These are phyloP conservation scores for Remorina albescens DNA, from an alignment of 2,797 vertebrate genomes.

Conservation along the genomic window DNA sequence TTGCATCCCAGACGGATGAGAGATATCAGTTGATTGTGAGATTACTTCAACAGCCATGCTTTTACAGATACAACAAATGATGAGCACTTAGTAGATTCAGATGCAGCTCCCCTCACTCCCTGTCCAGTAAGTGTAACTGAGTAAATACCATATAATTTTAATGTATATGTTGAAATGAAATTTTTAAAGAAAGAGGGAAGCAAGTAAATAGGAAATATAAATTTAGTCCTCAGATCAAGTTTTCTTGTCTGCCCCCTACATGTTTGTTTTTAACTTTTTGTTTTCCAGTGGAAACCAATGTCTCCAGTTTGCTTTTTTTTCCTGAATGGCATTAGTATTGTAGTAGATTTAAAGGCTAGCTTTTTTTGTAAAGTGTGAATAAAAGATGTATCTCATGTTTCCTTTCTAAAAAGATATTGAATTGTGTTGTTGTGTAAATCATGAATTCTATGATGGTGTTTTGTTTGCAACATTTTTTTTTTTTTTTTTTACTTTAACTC, in stretches of 20 bases:
- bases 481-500: constrained; percentile 65
- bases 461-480: constrained; percentile 75
- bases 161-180: constrained; percentile 56
- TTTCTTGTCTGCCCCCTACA: constrained; percentile 57
- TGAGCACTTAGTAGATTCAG: constrained; percentile 86
- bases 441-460: constrained; percentile 84
- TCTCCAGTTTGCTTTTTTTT: constrained; percentile 87
- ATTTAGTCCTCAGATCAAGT: constrained; percentile 70
- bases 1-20: constrained; percentile 47
- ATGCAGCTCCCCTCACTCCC: constrained; percentile 61
- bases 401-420: constrained; percentile 88
- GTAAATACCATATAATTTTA: constrained; percentile 53
- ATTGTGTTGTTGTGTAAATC: constrained; percentile 94
- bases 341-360: constrained; percentile 91
- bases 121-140: constrained; percentile 43
- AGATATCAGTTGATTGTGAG: constrained; percentile 30
- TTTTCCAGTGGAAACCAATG: constrained; percentile 88
- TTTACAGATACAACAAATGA: constrained; percentile 75
- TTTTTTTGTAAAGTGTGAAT: constrained; percentile 97
- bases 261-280: constrained; percentile 70
- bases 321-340: constrained; percentile 93
- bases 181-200: constrained; percentile 75
- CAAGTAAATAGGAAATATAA: constrained; percentile 79
- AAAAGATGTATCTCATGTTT: constrained; percentile 96
- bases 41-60: constrained; percentile 72